Base-by-base conservation (phyloP, 92 coral and sea anemone genomes). In the Muricea muricata region DNA sequence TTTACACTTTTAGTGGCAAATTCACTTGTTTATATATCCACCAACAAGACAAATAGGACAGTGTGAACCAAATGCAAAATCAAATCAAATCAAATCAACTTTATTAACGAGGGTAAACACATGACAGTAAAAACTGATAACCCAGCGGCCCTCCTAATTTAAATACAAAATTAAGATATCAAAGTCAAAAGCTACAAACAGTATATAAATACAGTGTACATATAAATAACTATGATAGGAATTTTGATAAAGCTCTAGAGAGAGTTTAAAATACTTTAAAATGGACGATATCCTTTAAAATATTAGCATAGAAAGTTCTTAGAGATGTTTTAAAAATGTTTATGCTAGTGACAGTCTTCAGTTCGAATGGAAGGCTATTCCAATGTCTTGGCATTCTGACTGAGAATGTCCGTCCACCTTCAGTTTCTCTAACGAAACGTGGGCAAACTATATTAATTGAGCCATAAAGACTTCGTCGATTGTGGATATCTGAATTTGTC, bases 401-500 rank as follows among this genome's bases (percentile, higher is more conserved):
- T 48, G 21, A 48, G 21, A 18, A 12, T 48, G 56, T 48, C 56
- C 56, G 56, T 48, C 56, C 56, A 48, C 56, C 56, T 48, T 48
- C 56, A 12, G 56, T 48, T 48, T 48, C 56, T 48, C 56, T 48
- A 48, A 7, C 15, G 56, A 48, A 48, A 48, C 56, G 56, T 48
- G 56, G 18, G 26, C 87, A 87, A 20, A 81, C 90, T 63, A 63
- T 7, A 32, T 63, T 63, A 10, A 63, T 63, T 63, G 70, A 63
- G 33, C 70, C 70, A 63, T 63, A 63, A 63, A 2, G 70, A 63
- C 70, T 63, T 63, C 31, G 24, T 7, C 70, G 70, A 32, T 63
- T 63, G 24, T 63, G 70, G 39, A 63, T 63, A 63, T 63, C 39
- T 63, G 70, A 63, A 32, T 63, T 3, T 7, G 24, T 32, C 70